Base-by-base conservation (phyloP, 2,113 vertebrate genomes). In the western clawed frog (Xenopus tropicalis) region DNA sequence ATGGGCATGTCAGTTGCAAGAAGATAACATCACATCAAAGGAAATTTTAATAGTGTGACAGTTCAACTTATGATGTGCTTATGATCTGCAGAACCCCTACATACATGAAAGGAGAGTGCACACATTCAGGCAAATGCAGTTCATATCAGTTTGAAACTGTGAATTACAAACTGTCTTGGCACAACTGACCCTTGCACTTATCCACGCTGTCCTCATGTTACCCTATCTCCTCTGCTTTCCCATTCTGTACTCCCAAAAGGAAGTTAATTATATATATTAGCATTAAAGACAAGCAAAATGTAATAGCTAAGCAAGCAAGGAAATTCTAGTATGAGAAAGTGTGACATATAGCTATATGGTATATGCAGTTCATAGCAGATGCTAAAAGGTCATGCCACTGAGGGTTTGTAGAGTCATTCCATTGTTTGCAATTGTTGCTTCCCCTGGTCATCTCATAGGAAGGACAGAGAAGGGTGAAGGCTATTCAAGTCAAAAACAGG, bases 401-500 rank as follows among this genome's bases (percentile, higher is more conserved):
- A 80, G 72, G 72, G 67, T 77, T 48, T 46, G 11, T 66, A 56
- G 67, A 72, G 5, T 25, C 3, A 68, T 59, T 74, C 85, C 85
- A 89, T 91, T 92, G 90, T 89, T 88, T 25, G 1, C 68, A 72
- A 71, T 71, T n/a, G 70, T 1, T 0, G 75, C 80, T 67, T 86
- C 87, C 84, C 82, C 79, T 11, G 69, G 1, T 71, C 77, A 44
- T 56, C 78, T 72, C 77, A 83, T 75, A 93, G 91, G 91, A 92
- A 93, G 73, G 79, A 66, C 82, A 83, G 72, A 64, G 82, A 79
- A 81, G 86, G 86, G 79, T 82, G 81, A 77, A 85, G 77, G 80
- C 59, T 44, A 3, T 21, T 66, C 56, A 6, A 77, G 84, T 77
- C 84, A 82, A 77, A 74, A 21, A 65, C 52, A 20, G 3, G 78